Conservation (phyloP, 1,140 invertebrate species). For the Macrotrachela quadricornifera region DNA sequence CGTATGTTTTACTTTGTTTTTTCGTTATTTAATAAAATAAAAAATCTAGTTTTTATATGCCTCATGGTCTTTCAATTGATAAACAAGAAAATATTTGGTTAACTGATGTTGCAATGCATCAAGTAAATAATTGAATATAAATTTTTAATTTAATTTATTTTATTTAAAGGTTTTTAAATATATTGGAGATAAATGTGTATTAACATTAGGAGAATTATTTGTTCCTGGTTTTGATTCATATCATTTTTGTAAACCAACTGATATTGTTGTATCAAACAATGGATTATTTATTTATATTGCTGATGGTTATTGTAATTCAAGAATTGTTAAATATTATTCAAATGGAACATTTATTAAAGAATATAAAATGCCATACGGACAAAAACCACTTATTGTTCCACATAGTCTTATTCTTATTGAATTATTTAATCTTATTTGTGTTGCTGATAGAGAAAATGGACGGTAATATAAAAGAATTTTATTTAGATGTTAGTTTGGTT, state of each 20-base stretch:
- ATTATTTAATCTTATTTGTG: slow-evolving; percentile 55
- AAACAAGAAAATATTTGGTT: slow-evolving; percentile 64
- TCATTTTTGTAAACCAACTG: slow-evolving; percentile 69
- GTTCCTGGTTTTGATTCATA: slow-evolving; percentile 48
- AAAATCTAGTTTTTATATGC: slow-evolving; percentile 59
- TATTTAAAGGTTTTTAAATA: slow-evolving; percentile 39
- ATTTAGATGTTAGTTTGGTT: no score
- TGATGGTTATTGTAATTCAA: slow-evolving; percentile 74
- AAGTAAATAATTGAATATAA: slow-evolving; percentile 36
- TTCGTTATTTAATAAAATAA: no score
- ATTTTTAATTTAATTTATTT: background rate
- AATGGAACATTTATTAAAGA: slow-evolving; percentile 40
- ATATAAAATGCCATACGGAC: slow-evolving; percentile 15
- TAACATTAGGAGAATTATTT: slow-evolving; percentile 59
- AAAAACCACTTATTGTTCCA: slow-evolving; percentile 33
- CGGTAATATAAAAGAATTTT: no score
- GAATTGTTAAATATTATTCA: slow-evolving; percentile 58
- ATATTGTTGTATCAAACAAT: slow-evolving; percentile 50
- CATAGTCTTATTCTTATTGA: slow-evolving; percentile 65
- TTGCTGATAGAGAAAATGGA: slow-evolving; percentile 76
- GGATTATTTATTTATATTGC: slow-evolving; percentile 74
- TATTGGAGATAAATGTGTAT: slow-evolving; percentile 39
- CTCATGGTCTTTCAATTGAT: slow-evolving; percentile 74
- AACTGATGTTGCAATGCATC: slow-evolving; percentile 82
- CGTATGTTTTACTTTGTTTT: no score